A percentile compares a stretch with the other conserved stretches of the same genome.
These are phyloP conservation scores for Ursus arctos DNA, from an alignment of 2,113 vertebrate species.

Conservation along the genomic window DNA sequence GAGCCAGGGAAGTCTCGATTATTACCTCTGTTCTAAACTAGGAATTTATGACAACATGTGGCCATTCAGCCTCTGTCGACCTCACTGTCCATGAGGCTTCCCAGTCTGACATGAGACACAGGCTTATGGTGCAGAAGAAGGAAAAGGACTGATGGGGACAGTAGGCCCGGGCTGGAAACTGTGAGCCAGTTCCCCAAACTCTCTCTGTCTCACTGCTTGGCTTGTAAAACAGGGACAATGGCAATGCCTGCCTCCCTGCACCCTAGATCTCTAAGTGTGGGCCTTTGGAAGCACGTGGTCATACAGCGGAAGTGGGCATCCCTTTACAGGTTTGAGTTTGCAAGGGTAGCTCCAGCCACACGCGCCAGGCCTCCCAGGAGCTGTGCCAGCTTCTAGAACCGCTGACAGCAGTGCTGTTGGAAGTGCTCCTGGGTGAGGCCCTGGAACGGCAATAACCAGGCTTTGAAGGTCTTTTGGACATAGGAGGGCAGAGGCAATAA, in stretches of 20 bases:
- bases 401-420: neutral
- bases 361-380: accelerated
- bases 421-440: neutral
- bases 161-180: neutral
- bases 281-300: accelerated
- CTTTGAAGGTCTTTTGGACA: neutral
- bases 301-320: accelerated
- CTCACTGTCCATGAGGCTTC: too few species aligned
- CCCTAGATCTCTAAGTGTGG: accelerated
- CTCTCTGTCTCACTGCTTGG: neutral
- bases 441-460: neutral
- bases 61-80: neutral
- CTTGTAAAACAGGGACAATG: accelerated
- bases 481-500: neutral
- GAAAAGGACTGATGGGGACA: neutral
- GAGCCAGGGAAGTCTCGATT: neutral
- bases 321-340: neutral
- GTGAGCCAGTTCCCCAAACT: neutral
- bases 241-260: neutral
- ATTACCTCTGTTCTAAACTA: neutral
- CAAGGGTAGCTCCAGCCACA: neutral
- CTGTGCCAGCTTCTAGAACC: neutral
- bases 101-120: accelerated
- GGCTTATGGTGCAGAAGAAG: neutral
- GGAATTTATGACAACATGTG: neutral